A percentile compares a stretch with the other conserved stretches of the same genome.
phyloP scores from a whole-genome alignment of 2,888 invertebrate species.

The Hofmannophila pseudospretella region DNA sequence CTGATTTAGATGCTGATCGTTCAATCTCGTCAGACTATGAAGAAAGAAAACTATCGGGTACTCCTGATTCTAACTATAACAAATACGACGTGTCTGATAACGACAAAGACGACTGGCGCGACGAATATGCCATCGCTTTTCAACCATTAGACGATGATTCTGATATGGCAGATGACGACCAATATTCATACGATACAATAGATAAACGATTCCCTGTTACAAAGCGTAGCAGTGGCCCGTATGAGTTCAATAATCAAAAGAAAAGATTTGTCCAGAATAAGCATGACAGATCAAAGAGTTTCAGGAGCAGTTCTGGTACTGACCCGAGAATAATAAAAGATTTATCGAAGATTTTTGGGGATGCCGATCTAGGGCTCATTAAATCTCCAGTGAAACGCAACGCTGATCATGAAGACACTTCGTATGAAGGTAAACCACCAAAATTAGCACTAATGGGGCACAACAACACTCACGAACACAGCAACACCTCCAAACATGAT shows the following conservation, averaged over 20 bases:
- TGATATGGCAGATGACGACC: constrained; percentile 59
- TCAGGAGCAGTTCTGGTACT: constrained; percentile 73
- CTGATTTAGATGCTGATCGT: constrained; percentile 41
- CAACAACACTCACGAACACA: constrained; percentile 34
- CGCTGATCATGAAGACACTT: constrained; percentile 47
- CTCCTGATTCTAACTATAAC: constrained; percentile 49
- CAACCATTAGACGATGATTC: constrained; percentile 69
- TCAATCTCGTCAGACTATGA: constrained; percentile 45
- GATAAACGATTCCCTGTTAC: constrained; percentile 82
- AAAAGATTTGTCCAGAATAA: constrained; percentile 51
- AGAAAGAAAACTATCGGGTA: constrained; percentile 35
- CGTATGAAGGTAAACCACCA: constrained; percentile 62
- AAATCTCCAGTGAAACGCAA: constrained; percentile 77
- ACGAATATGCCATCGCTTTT: constrained; percentile 69
- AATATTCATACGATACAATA: constrained; percentile 54
- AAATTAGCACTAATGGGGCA: constrained; percentile 37
- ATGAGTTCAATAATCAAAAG: constrained; percentile 40
- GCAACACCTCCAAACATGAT: constrained; percentile 17
- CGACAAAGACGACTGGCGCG: constrained; percentile 62
- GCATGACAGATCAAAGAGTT: constrained; percentile 45
- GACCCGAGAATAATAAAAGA: constrained; percentile 85
- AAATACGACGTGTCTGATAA: constrained; percentile 52
- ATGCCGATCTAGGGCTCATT: constrained; percentile 49
- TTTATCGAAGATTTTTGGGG: constrained; percentile 81
- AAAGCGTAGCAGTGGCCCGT: constrained; percentile 79